Base-by-base conservation (phyloP, 2,113 vertebrate genomes). In the Brachyistius frenatus region DNA sequence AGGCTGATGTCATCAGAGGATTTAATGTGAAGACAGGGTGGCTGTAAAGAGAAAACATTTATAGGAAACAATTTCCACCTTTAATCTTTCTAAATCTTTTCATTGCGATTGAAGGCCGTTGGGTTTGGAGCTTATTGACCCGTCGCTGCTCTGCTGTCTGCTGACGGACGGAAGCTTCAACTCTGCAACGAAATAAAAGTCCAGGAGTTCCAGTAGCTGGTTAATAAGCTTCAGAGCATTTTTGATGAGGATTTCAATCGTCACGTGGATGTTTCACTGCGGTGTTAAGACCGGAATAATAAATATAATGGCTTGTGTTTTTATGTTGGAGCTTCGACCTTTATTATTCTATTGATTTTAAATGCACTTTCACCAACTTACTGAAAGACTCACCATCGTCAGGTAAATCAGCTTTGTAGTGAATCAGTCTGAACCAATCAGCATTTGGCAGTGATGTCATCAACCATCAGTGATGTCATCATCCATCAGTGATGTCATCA, bases 71-170 rank as follows among this genome's bases (percentile, higher is more conserved):
- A 58, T 35, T 23, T 77, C 60, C 66, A 53, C 5, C 46, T 3
- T 36, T 71, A 78, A 80, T 76, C 80, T 65, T 32, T 44, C 41
- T 46, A 69, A 70, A 73, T 64, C 65, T 66, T 66, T 62, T 63
- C 15, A 39, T 63, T 78, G 61, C 70, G 68, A 83, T 82, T 58
- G 32, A 76, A 63, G 13, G 31, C 14, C 57, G 66, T 15, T n/a
- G 62, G 67, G 66, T 61, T 66, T 54, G 33, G 14, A 56, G 50
- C 31, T 55, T 32, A 55, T 11, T 3, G 3, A 37, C 5, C 2
- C 15, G 55, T 49, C 57, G 1, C 11, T n/a, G n/a, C n/a, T n/a
- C n/a, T n/a, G n/a, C n/a, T 33, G 5, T 60, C 54, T 37, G 53
- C 52, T 30, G 4, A 62, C 46, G 16, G 9, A 23, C n/a, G 37